phyloP scores from a whole-genome alignment of 2,888 invertebrate species.

The Parnassius apollo region DNA sequence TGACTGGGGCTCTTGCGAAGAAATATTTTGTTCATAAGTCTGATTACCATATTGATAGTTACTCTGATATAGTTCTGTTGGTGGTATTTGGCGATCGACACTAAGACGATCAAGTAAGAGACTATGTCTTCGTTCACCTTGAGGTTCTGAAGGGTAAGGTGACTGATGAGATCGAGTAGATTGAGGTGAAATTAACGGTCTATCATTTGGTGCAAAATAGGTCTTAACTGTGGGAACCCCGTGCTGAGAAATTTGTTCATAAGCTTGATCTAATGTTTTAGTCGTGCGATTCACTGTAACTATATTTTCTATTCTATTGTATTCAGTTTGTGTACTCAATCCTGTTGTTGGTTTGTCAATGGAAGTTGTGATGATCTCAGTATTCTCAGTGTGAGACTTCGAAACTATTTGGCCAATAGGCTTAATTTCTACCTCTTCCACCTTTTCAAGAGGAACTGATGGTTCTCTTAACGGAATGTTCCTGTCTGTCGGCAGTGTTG shows the following conservation, averaged over 20 bases:
- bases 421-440: slow-evolving; percentile 73
- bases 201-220: slow-evolving; percentile 64
- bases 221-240: slow-evolving; percentile 63
- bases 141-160: slow-evolving; percentile 53
- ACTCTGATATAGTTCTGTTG: slow-evolving; percentile 61
- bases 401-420: slow-evolving; percentile 65
- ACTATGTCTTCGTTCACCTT: slow-evolving; percentile 69
- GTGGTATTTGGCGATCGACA: slow-evolving; percentile 65
- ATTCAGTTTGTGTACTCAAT: slow-evolving; percentile 65
- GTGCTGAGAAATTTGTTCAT: slow-evolving; percentile 60
- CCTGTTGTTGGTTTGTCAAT: slow-evolving; percentile 53
- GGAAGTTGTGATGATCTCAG: slow-evolving; percentile 64
- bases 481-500: slow-evolving; percentile 37
- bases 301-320: slow-evolving; percentile 70
- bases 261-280: slow-evolving; percentile 65
- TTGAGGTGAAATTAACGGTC: slow-evolving; percentile 55
- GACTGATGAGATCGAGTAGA: slow-evolving; percentile 60
- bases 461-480: slow-evolving; percentile 63
- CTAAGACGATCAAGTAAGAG: slow-evolving; percentile 69
- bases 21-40: slow-evolving; percentile 55
- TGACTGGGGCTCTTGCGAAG: slow-evolving; percentile 65
- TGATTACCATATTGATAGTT: slow-evolving; percentile 53
- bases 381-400: slow-evolving; percentile 62
- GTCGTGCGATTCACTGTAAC: slow-evolving; percentile 71
- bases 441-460: slow-evolving; percentile 69